These are phyloP conservation scores for Glaucidium brasilianum DNA, from an alignment of 2,113 vertebrate species.

Conservation along the genomic window DNA sequence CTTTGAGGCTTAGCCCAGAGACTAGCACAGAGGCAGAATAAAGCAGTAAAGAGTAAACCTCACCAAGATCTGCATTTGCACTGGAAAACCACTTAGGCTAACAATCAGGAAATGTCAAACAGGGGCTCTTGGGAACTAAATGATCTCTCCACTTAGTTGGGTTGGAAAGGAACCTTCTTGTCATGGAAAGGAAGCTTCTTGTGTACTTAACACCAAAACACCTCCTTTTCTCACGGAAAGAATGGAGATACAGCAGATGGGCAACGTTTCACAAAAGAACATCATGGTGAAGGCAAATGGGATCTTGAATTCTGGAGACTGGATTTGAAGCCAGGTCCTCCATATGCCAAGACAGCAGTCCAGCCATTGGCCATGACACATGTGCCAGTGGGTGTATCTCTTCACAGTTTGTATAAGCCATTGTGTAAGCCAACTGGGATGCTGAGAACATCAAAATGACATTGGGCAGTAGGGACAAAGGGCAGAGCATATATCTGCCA, in stretches of 20 bases:
- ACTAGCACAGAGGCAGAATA: not conserved
- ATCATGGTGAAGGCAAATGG: not conserved
- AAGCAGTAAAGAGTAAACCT: not conserved
- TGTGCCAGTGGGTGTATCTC: accelerated
- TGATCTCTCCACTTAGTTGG: not conserved
- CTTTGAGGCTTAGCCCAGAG: not conserved
- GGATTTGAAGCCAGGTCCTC: not conserved
- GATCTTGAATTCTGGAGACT: not conserved
- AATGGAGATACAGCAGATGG: not conserved
- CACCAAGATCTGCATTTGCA: not conserved
- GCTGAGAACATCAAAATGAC: not conserved
- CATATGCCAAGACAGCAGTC: accelerated
- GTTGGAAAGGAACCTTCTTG: not conserved
- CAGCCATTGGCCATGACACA: not conserved
- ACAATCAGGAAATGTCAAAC: not conserved
- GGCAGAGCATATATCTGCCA: not conserved
- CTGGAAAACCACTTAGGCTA: not conserved
- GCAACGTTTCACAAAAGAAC: not conserved
- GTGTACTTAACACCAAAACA: not conserved
- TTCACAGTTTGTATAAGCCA: not conserved
- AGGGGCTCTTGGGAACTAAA: not conserved
- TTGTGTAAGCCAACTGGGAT: not conserved
- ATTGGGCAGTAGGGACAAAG: not conserved
- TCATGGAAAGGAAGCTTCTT: not conserved
- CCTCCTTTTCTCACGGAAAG: not conserved